Evolutionary conservation across 1,140 invertebrate species (phyloP).

Genomic region (Lordiphosa stackelbergi): DNA sequence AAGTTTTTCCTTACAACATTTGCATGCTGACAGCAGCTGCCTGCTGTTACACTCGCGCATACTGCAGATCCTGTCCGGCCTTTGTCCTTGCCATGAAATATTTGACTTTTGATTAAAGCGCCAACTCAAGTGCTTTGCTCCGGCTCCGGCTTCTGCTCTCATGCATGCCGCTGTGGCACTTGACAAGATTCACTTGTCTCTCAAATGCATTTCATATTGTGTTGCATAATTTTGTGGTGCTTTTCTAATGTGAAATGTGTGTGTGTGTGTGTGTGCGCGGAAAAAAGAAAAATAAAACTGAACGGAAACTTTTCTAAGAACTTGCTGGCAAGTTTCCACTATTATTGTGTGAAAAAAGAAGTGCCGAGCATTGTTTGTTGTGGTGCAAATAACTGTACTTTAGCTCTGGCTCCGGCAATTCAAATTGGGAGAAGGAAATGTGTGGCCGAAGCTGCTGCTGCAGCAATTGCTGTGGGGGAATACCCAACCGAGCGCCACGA

Average conservation of each 20-base stretch:
- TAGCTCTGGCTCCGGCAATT: constrained; percentile 12
- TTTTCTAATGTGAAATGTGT: constrained; percentile 63
- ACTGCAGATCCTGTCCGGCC: constrained; percentile 15
- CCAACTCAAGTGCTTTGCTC: constrained; percentile 65
- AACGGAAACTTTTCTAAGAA: constrained; percentile 55
- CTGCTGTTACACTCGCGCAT: constrained; percentile 38
- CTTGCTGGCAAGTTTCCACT: constrained; percentile 29
- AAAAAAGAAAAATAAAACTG: constrained; percentile 14
- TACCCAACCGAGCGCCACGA: constrained; percentile 25
- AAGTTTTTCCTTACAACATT: constrained; percentile 62
- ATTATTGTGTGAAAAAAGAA: constrained; percentile 3
- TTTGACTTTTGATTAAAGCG: constrained; percentile 75
- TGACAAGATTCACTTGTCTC: constrained; percentile 73
- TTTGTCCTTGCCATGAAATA: constrained; percentile 69
- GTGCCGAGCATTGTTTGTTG: constrained; percentile 48
- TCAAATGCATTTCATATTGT: constrained; percentile 74
- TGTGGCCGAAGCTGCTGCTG: constrained; percentile 45
- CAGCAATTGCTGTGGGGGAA: constrained; percentile 7
- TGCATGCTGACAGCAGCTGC: constrained; percentile 71
- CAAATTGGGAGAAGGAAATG: constrained; percentile 27
- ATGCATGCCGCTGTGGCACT: constrained; percentile 47
- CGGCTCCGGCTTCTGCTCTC: constrained; percentile 1
- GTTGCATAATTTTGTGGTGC: constrained; percentile 69
- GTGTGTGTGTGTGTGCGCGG: constrained; percentile 10
- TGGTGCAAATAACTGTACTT: constrained; percentile 46